Conservation (phyloP, 2,113 vertebrate genomes). For the Pachyramphus minor region DNA sequence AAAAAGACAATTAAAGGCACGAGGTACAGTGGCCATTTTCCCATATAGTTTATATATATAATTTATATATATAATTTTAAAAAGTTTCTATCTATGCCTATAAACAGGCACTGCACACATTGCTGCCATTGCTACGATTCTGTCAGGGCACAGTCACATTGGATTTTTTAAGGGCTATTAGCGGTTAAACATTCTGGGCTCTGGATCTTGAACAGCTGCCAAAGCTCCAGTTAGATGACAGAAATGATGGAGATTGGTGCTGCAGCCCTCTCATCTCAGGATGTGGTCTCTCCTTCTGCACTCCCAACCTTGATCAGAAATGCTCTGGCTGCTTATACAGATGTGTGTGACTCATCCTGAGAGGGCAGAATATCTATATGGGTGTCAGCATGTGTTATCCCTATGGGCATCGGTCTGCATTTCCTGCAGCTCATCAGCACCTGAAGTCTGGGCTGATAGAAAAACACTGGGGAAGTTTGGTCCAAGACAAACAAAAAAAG, state of each 20-base stretch:
- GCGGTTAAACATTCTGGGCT: neutral
- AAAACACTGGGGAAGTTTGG: neutral
- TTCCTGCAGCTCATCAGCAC: neutral
- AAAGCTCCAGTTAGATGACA: neutral
- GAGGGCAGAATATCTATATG: neutral
- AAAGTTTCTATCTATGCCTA: rapidly evolving
- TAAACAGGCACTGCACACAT: neutral
- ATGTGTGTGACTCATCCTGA: neutral
- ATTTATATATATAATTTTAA: neutral
- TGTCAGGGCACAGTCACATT: rapidly evolving
- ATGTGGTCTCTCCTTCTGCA: neutral
- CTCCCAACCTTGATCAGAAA: neutral
- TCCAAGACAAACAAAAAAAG: neutral
- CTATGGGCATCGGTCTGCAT: neutral
- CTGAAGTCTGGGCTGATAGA: neutral
- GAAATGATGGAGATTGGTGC: neutral
- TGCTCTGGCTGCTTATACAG: neutral
- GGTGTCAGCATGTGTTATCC: neutral
- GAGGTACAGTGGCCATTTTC: neutral
- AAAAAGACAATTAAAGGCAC: neutral
- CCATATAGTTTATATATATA: rapidly evolving
- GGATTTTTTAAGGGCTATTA: neutral
- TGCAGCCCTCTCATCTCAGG: neutral
- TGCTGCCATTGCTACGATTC: rapidly evolving
- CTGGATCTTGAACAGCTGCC: neutral